Percentiles rank a stretch among this genome's conserved stretches.
These are phyloP conservation scores for Noctua pronuba DNA, from an alignment of 2,888 invertebrate species.

Conservation along the genomic window DNA sequence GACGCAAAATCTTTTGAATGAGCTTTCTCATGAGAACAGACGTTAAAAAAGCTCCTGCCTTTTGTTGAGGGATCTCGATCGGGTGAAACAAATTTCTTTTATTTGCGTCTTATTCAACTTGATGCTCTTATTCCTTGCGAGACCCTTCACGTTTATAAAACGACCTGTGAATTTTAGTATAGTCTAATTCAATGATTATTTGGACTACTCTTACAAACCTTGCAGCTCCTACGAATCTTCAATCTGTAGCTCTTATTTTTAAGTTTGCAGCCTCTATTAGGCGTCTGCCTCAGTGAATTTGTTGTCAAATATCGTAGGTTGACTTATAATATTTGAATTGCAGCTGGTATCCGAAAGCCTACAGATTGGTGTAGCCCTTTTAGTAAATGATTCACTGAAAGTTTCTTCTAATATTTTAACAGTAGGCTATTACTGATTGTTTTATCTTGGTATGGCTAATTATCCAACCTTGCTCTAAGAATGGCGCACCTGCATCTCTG, in stretches of 20 bases:
- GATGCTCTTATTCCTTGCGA: constrained; percentile 27
- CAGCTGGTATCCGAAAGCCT: not conserved
- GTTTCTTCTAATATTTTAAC: not conserved
- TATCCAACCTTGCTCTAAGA: constrained; percentile 1
- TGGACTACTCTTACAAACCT: not conserved
- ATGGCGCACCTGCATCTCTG: constrained; percentile 43
- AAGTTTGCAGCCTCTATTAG: not conserved
- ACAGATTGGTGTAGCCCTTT: not conserved
- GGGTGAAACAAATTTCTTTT: constrained; percentile 59
- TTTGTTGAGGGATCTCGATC: constrained; percentile 58
- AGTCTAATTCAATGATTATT: not conserved
- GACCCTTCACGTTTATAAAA: constrained; percentile 13
- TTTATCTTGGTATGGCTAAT: not conserved
- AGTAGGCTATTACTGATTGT: not conserved
- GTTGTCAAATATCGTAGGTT: not conserved
- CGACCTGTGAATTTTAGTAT: constrained; percentile 8
- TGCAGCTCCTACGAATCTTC: not conserved
- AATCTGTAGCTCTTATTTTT: not conserved
- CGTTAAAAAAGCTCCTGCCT: constrained; percentile 50
- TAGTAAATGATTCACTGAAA: not conserved
- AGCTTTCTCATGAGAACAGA: constrained; percentile 64
- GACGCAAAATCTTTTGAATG: constrained; percentile 49
- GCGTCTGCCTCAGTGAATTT: not conserved
- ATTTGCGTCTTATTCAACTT: constrained; percentile 47
- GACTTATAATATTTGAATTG: not conserved